Conservation (phyloP, 2,888 invertebrate species). For the Sphinx pinastri region DNA sequence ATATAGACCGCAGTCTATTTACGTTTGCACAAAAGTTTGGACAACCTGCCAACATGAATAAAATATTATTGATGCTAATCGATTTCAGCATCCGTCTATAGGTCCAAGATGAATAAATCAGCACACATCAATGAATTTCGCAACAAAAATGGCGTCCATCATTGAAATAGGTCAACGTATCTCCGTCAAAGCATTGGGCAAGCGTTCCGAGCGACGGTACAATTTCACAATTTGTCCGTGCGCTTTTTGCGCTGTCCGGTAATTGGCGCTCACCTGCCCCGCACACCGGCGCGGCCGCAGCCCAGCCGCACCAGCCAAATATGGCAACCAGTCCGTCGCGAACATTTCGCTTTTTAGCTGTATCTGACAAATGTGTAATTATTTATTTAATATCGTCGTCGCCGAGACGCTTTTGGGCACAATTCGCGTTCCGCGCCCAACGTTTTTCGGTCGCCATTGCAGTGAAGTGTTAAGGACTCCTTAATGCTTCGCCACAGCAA, state of each 20-base stretch:
- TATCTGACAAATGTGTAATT: conserved; percentile 84
- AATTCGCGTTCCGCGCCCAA: conserved; percentile 71
- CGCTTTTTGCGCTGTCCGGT: conserved; percentile 74
- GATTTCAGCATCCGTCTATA: neutral
- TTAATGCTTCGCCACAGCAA: conserved; percentile 49
- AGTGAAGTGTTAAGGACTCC: conserved; percentile 55
- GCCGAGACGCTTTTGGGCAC: conserved; percentile 71
- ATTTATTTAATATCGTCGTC: conserved; percentile 80
- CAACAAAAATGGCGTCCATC: conserved; percentile 31
- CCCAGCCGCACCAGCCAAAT: conserved; percentile 68
- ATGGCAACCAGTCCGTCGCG: conserved; percentile 65
- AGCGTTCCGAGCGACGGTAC: conserved; percentile 45
- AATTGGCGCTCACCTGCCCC: conserved; percentile 80
- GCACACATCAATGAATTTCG: conserved; percentile 17
- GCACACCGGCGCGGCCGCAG: conserved; percentile 24
- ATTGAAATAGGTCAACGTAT: conserved; percentile 30
- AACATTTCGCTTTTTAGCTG: conserved; percentile 77
- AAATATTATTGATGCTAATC: neutral
- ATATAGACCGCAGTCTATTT: neutral
- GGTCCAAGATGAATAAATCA: conserved; percentile 17
- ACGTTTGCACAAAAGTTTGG: neutral
- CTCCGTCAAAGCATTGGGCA: conserved; percentile 29
- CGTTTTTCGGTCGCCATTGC: conserved; percentile 63
- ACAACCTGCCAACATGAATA: neutral
- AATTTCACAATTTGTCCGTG: conserved; percentile 82